Conservation (phyloP, 2,797 vertebrate genomes). For the Amphiprion clarkii region DNA sequence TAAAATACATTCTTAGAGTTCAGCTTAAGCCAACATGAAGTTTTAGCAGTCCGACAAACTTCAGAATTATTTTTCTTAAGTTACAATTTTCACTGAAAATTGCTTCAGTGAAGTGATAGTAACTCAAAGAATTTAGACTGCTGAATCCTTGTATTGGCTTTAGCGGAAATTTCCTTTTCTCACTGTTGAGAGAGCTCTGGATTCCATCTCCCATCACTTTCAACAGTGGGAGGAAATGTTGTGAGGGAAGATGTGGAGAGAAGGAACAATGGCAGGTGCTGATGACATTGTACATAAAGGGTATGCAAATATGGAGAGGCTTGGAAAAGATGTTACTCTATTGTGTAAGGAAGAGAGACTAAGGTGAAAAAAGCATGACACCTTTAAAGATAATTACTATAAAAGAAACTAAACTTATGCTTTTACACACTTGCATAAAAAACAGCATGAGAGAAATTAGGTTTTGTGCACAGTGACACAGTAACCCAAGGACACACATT, state of each 20-base stretch:
- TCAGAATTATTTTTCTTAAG: neutral
- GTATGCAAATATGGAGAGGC: neutral
- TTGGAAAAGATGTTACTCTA: neutral
- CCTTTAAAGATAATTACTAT: neutral
- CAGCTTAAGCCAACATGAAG: neutral
- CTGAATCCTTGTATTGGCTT: neutral
- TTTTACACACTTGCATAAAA: conserved; percentile 3
- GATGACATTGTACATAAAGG: neutral
- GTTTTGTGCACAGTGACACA: conserved; percentile 1
- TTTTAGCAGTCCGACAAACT: neutral
- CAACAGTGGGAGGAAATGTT: neutral
- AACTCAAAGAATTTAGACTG: neutral
- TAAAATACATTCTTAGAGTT: conserved; percentile 6
- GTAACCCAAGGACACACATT: neutral
- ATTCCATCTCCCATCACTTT: neutral
- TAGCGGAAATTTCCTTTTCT: no score
- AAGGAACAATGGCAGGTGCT: neutral
- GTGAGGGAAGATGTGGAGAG: neutral
- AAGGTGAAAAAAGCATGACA: neutral
- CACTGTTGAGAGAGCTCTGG: no score
- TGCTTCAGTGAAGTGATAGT: neutral
- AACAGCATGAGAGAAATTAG: neutral
- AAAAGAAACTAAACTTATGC: neutral
- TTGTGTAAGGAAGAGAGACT: neutral
- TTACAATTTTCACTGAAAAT: neutral